Evolutionary conservation across 2,888 invertebrate species (phyloP).

Genomic region (Lumbricus terrestris): DNA sequence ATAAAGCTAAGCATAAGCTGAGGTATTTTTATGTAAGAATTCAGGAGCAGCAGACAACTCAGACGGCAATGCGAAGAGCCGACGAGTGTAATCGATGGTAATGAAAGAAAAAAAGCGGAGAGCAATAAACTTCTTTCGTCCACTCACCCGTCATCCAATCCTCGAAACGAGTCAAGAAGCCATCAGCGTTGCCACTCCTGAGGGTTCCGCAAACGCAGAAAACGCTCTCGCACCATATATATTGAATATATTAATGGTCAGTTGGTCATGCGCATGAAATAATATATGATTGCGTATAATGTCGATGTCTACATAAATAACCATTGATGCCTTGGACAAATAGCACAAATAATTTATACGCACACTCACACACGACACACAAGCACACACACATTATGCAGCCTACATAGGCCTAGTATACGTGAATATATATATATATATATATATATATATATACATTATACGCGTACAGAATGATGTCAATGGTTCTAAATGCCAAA

Average conservation of each 20-base stretch:
- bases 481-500: neutral
- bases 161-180: neutral
- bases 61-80: neutral
- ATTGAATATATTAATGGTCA: neutral
- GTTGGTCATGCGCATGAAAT: neutral
- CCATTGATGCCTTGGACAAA: no score
- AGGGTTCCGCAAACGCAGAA: neutral
- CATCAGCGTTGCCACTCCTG: neutral
- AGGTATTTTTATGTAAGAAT: neutral
- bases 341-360: no score
- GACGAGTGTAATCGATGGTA: neutral
- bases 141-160: neutral
- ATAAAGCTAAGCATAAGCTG: neutral
- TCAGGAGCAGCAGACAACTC: no score
- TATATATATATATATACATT: neutral
- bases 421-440: neutral
- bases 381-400: no score
- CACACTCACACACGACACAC: no score
- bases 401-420: no score
- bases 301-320: neutral
- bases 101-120: neutral
- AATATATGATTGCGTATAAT: neutral
- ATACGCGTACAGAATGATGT: neutral
- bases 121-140: neutral
- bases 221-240: rapidly evolving